Percentiles rank a stretch among this genome's conserved stretches.
Conservation (phyloP, 2,888 invertebrate species). For the Dendrolimus houi region DNA sequence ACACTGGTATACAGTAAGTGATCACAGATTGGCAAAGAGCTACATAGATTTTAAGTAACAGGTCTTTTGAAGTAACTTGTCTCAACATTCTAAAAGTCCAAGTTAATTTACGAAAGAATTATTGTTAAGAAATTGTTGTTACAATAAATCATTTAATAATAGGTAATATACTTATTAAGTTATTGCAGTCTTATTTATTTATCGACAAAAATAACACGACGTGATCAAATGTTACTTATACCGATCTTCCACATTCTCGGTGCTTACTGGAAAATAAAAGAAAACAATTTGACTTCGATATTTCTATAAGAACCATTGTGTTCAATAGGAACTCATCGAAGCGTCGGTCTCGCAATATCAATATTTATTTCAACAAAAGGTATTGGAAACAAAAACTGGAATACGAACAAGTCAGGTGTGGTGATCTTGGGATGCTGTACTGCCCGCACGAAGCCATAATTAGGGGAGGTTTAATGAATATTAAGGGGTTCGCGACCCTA, state of each 20-base stretch:
- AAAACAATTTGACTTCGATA: conserved; percentile 32
- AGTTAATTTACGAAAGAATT: no score
- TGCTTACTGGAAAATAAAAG: conserved; percentile 13
- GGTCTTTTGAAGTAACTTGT: no score
- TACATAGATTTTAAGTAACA: no score
- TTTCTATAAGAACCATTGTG: conserved; percentile 36
- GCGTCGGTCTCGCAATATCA: conserved; percentile 54
- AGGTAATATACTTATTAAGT: no score
- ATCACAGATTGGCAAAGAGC: no score
- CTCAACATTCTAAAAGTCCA: no score
- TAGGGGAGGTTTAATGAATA: conserved; percentile 68
- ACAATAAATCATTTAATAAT: no score
- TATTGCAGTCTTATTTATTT: no score
- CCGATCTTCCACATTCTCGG: conserved; percentile 16
- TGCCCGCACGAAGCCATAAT: conserved; percentile 55
- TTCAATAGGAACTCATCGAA: conserved; percentile 45
- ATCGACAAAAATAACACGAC: no score
- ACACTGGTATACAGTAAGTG: no score
- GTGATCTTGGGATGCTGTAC: conserved; percentile 38
- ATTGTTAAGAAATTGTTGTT: no score
- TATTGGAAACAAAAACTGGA: conserved; percentile 51
- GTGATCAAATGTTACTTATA: not conserved
- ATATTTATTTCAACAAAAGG: conserved; percentile 46
- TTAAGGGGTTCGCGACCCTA: conserved; percentile 56
- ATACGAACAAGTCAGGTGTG: conserved; percentile 59